Percentiles rank a stretch among this genome's conserved stretches.
These are phyloP conservation scores for Sturnus vulgaris DNA, from an alignment of 2,113 vertebrate genomes.

Conservation along the genomic window DNA sequence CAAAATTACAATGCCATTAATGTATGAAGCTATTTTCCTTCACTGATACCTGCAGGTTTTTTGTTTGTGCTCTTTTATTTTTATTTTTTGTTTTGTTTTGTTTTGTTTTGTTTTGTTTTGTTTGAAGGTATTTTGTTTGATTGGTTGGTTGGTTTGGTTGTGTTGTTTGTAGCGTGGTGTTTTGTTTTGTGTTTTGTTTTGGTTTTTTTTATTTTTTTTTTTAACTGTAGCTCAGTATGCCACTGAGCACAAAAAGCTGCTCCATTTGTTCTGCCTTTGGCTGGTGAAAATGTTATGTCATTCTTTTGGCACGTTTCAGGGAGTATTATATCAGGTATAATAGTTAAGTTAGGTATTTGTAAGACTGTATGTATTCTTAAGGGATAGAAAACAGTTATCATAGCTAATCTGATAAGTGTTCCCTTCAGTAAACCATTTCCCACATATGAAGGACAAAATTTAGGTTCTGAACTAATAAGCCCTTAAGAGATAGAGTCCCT, in stretches of 20 bases:
- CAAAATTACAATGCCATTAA: background rate
- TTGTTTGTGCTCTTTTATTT: background rate
- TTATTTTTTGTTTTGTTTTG: too few relatives aligned
- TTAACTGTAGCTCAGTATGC: background rate
- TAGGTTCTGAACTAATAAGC: constrained; percentile 69
- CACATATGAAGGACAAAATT: constrained; percentile 64
- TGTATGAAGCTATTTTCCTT: background rate
- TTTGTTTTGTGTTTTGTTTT: too few relatives aligned
- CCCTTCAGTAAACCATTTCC: constrained; percentile 41
- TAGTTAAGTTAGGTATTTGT: constrained; percentile 35
- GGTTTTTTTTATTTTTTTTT: background rate
- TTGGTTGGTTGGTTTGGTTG: too few relatives aligned
- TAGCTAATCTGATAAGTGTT: constrained; percentile 22
- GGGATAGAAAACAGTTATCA: constrained; percentile 31
- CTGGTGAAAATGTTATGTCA: constrained; percentile 36
- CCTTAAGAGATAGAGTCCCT: constrained; percentile 65
- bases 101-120: too few relatives aligned
- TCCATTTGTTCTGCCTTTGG: constrained; percentile 27
- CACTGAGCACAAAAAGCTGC: background rate
- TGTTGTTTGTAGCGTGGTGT: background rate
- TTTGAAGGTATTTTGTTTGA: background rate
- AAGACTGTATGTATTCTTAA: constrained; percentile 33
- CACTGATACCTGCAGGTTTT: background rate
- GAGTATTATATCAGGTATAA: constrained; percentile 33
- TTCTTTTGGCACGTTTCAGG: constrained; percentile 42